Evolutionary conservation across 2,797 vertebrate genomes (phyloP), one percentile per base, ranked within the genome.

Genomic region (Acridotheres tristis): DNA sequence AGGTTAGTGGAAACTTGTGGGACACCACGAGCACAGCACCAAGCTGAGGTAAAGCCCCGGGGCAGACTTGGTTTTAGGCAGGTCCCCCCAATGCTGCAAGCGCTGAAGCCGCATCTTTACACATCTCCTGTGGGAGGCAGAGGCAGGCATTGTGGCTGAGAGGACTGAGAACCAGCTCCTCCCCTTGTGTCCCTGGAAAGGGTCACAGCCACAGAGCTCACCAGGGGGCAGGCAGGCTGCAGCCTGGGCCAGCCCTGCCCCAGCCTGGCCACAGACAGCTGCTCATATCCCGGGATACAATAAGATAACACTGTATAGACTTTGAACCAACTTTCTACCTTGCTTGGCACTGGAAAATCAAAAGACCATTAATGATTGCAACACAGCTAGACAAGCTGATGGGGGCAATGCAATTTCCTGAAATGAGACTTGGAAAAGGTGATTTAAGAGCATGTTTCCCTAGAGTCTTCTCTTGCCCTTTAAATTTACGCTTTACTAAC

Each of bases 151-250:
- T 8, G 50, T 1, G 27, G 19, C 54, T n/a, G 34, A n/a, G 68
- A 43, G 4, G 11, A 38, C 10, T 1, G 11, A 14, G 17, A 50
- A 4, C 7, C 38, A 54, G 2, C n/a, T 25, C 7, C 1, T 4
- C 1, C 13, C 15, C 26, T 34, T 6, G 7, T 23, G 23, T 48
- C 25, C 32, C 48, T 21, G 3, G 7, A 7, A 58, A 89, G 16
- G 11, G 23, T 32, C 26, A 18, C 20, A 22, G 1, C 17, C 59
- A 26, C n/a, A 40, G 17, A 38, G 29, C 50, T 57, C 6, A 0
- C 34, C 32, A 1, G 21, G 34, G 21, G 58, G 1, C 51, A 8
- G n/a, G 29, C 30, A 18, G 34, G 53, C 45, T 75, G 68, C 38
- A 65, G 36, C 16, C 62, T 21, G 29, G 45, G 58, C 40, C 40